Evolutionary conservation across 2,797 vertebrate genomes (phyloP).

Genomic region (Calcarius lapponicus): DNA sequence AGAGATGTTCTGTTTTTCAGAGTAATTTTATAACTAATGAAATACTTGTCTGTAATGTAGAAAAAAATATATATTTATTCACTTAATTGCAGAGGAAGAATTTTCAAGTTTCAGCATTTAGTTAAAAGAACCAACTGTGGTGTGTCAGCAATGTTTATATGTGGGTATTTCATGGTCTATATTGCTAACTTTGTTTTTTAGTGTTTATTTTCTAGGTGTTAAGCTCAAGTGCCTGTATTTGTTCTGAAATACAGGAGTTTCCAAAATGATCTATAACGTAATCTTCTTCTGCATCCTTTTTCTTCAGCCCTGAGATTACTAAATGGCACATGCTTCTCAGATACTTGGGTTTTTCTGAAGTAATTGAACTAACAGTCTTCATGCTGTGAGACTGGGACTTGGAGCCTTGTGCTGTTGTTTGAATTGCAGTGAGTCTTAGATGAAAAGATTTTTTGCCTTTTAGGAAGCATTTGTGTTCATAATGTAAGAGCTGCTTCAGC

Average conservation of each 20-base stretch:
- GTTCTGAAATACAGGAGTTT: background rate
- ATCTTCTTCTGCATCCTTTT: background rate
- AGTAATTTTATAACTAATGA: background rate
- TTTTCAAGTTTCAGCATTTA: background rate
- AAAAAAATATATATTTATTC: background rate
- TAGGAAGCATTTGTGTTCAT: background rate
- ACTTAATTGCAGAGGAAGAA: background rate
- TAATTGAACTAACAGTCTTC: background rate
- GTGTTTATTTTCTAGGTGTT: background rate
- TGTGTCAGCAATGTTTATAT: background rate
- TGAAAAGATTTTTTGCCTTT: background rate
- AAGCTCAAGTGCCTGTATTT: background rate
- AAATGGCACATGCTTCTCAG: background rate
- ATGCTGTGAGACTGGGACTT: background rate
- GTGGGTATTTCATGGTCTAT: background rate
- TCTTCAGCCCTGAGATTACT: background rate
- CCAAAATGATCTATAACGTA: background rate
- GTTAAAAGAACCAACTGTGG: background rate
- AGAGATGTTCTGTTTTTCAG: background rate
- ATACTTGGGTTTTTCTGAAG: background rate
- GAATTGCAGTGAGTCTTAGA: background rate
- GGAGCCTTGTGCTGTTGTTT: background rate
- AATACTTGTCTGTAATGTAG: background rate
- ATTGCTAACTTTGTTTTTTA: background rate
- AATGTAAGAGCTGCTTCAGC: background rate